These are phyloP conservation scores for Mesoclemmys tuberculata DNA, from an alignment of 2,113 vertebrate species.

Conservation along the genomic window DNA sequence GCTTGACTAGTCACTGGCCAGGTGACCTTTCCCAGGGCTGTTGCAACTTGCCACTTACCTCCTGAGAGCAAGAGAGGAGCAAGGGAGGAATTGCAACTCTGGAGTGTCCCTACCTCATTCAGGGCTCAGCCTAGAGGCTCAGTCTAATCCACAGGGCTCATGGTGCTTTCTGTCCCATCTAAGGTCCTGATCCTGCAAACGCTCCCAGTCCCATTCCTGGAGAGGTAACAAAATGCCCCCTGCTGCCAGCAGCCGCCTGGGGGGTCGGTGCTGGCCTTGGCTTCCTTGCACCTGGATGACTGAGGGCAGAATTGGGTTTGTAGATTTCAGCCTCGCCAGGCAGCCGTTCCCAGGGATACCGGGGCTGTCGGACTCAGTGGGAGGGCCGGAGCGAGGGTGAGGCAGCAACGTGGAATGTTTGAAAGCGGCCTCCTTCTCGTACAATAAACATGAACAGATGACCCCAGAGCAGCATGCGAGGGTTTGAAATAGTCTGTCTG, in stretches of 20 bases:
- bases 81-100: neutral
- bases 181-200: neutral
- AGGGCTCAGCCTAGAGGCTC: neutral
- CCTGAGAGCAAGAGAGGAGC: neutral
- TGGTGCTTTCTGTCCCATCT: neutral
- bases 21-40: neutral
- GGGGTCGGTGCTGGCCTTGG: neutral
- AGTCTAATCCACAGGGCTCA: neutral
- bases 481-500: neutral
- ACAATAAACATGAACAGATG: conserved; percentile 55
- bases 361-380: neutral
- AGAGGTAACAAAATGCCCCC: neutral
- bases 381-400: conserved; percentile 5
- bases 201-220: fast-evolving
- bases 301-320: fast-evolving
- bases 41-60: neutral
- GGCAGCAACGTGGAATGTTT: conserved; percentile 37
- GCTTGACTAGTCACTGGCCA: neutral
- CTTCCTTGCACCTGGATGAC: neutral
- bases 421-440: conserved; percentile 30
- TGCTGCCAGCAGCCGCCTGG: neutral
- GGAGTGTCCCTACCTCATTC: neutral
- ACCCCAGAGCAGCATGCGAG: conserved; percentile 22
- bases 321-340: neutral
- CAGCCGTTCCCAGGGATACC: conserved; percentile 2